Evolutionary conservation across 2,888 invertebrate species (phyloP), one percentile per base, ranked within the genome.

Genomic region (Gisinianus flammeolus): DNA sequence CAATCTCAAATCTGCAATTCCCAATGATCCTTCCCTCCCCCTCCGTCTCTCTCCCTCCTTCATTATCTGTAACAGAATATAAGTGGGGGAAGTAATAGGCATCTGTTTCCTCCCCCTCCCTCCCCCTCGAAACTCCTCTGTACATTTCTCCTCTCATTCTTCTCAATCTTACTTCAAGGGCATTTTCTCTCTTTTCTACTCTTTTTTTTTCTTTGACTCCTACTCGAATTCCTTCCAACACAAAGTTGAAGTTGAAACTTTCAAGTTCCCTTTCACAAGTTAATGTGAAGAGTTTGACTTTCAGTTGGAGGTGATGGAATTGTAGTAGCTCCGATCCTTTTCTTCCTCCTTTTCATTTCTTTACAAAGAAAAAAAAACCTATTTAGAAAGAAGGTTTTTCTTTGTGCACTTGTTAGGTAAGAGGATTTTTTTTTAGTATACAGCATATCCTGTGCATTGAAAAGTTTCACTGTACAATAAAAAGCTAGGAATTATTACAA

Each of bases 251-350:
- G n/a, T n/a, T n/a, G n/a, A n/a, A n/a, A n/a, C n/a, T n/a, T n/a
- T n/a, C n/a, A n/a, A n/a, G n/a, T n/a, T n/a, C n/a, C n/a, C n/a
- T n/a, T 54, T n/a, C 54, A 54, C 8, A 8, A 16, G 54, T n/a
- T 54, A 54, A 54, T 54, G 16, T 54, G 19, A 54, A 54, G 54
- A 16, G n/a, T n/a, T n/a, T n/a, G n/a, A n/a, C n/a, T n/a, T n/a
- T n/a, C n/a, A n/a, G 54, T 54, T 54, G 54, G 54, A 54, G 54
- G 54, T n/a, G 54, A 54, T 54, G 54, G 54, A 54, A 54, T 54
- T n/a, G 54, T 16, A 54, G n/a, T 16, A 54, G n/a, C n/a, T n/a
- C 54, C 16, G 54, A 54, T n/a, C n/a, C n/a, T n/a, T n/a, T n/a
- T n/a, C n/a, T n/a, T n/a, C n/a, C n/a, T n/a, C n/a, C n/a, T 54